Evolutionary conservation across 2,888 invertebrate species (phyloP).

Genomic region (Oscheius sp.): DNA sequence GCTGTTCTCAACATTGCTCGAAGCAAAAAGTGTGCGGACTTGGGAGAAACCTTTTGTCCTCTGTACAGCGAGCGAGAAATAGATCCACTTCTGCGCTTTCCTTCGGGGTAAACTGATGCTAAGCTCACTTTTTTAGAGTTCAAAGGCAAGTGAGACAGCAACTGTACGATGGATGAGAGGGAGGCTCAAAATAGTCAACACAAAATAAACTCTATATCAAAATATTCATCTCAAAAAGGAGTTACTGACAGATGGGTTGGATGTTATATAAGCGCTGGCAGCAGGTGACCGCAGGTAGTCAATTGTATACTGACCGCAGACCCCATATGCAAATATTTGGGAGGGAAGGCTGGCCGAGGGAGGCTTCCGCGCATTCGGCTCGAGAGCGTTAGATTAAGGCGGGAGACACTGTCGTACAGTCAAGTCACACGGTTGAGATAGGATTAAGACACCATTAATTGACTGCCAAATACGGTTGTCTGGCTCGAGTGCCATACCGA

Average conservation of each 20-base stretch:
- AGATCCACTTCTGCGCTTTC: neutral
- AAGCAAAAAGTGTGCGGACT: neutral
- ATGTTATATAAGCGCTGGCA: slow-evolving; percentile 31
- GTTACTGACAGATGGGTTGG: slow-evolving; percentile 17
- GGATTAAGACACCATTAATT: slow-evolving; percentile 16
- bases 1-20: slow-evolving; percentile 12
- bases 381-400: slow-evolving; percentile 29
- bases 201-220: neutral
- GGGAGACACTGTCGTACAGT: slow-evolving; percentile 25
- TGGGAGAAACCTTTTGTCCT: neutral
- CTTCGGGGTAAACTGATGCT: too few relatives aligned
- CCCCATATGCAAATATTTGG: slow-evolving; percentile 34
- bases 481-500: too few relatives aligned
- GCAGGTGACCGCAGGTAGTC: slow-evolving; percentile 31
- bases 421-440: neutral
- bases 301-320: slow-evolving; percentile 30
- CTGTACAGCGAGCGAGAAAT: neutral
- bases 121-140: neutral
- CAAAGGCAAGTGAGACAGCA: neutral
- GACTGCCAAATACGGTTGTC: too few relatives aligned
- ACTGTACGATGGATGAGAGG: neutral
- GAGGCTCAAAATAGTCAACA: neutral
- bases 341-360: slow-evolving; percentile 29
- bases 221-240: too few relatives aligned
- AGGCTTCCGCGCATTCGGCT: slow-evolving; percentile 31